Evolutionary conservation across 2,888 invertebrate genomes (phyloP).

Genomic region (Leptura quadrifasciata): DNA sequence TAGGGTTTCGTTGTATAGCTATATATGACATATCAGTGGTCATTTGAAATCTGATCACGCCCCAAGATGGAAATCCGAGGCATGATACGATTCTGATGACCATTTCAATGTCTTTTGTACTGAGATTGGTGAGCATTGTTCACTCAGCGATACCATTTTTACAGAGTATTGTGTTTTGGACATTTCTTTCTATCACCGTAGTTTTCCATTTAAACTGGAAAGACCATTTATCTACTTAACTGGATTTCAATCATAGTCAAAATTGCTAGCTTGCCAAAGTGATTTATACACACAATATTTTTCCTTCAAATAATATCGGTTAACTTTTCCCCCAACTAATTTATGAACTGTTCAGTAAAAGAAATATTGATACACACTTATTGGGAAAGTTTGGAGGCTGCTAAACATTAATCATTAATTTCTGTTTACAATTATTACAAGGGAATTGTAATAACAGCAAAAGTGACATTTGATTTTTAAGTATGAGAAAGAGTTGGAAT

Average conservation of each 20-base stretch:
- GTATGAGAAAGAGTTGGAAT: too few species aligned
- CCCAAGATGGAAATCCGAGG: constrained; percentile 54
- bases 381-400: constrained; percentile 37
- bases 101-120: constrained; percentile 38
- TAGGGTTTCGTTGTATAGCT: constrained; percentile 38
- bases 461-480: too few species aligned
- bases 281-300: constrained; percentile 44
- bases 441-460: too few species aligned
- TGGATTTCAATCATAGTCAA: constrained; percentile 68
- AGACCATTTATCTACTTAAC: constrained; percentile 69
- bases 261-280: constrained; percentile 51
- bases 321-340: constrained; percentile 44
- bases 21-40: constrained; percentile 61
- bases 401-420: constrained; percentile 23
- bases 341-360: constrained; percentile 43
- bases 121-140: constrained; percentile 59
- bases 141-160: constrained; percentile 59
- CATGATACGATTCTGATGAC: constrained; percentile 54
- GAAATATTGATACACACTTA: constrained; percentile 45
- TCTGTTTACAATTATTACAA: constrained; percentile 2
- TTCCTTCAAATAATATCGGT: constrained; percentile 43
- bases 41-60: constrained; percentile 65
- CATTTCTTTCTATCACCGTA: constrained; percentile 46
- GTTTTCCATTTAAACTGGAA: constrained; percentile 51
- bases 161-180: constrained; percentile 60